These are phyloP conservation scores for Saguinus midas DNA, from an alignment of 2,113 vertebrate genomes.

Conservation along the genomic window DNA sequence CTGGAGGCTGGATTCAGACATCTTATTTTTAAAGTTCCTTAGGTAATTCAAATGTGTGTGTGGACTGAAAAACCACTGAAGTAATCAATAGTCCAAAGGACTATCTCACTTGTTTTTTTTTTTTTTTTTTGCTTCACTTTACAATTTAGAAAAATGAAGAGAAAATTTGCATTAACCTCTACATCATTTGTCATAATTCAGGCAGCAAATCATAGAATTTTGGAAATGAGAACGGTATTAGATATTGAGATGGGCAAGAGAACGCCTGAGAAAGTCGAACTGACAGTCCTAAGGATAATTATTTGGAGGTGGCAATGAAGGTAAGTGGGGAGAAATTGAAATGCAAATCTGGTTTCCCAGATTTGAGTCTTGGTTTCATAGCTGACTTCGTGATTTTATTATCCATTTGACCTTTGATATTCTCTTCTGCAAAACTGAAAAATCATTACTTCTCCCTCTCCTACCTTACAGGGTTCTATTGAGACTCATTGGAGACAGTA, in stretches of 20 bases:
- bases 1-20: not conserved
- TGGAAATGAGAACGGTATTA: not conserved
- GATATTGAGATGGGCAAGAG: not conserved
- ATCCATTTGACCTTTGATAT: slow-evolving; percentile 28
- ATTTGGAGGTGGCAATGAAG: not conserved
- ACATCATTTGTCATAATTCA: not conserved
- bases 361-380: slow-evolving; percentile 1
- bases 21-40: slow-evolving; percentile 45
- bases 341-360: not conserved
- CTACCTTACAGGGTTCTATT: not conserved
- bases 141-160: slow-evolving; percentile 1
- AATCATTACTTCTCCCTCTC: not conserved
- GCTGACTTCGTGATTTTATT: not conserved
- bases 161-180: not conserved
- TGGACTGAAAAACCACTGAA: not conserved
- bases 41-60: slow-evolving; percentile 31
- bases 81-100: slow-evolving; percentile 21
- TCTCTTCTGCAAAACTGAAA: slow-evolving; percentile 4
- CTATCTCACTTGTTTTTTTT: not conserved
- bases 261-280: not conserved
- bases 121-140: not conserved
- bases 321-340: not conserved
- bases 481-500: not conserved
- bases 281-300: not conserved
- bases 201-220: not conserved